A percentile compares a stretch with the other conserved stretches of the same genome.
These are phyloP conservation scores for Marisa cornuarietis DNA, from an alignment of 1,140 invertebrate species.

Conservation along the genomic window DNA sequence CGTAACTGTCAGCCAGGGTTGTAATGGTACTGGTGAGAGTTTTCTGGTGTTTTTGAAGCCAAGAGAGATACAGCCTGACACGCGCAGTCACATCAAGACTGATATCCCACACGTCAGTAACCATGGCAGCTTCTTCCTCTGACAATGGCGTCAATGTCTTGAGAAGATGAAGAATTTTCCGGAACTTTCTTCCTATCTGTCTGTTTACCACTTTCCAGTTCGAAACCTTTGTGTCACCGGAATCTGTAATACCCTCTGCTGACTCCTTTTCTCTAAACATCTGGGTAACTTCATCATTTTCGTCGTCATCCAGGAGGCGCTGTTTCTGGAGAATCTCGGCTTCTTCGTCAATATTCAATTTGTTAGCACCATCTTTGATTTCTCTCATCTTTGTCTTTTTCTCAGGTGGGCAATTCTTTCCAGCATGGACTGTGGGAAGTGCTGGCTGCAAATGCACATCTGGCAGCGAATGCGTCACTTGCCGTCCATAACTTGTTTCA, in stretches of 20 bases:
- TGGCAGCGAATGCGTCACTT: background rate
- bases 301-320: background rate
- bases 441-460: background rate
- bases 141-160: background rate
- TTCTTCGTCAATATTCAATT: background rate
- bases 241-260: no score
- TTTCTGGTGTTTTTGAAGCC: slow-evolving; percentile 12
- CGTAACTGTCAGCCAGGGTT: background rate
- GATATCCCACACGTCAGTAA: background rate
- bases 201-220: background rate
- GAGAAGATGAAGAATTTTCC: background rate
- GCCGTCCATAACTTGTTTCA: no score
- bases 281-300: background rate
- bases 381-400: background rate
- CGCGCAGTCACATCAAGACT: background rate
- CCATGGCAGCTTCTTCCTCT: background rate
- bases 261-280: background rate
- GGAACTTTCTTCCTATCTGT: background rate
- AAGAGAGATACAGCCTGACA: slow-evolving; percentile 18
- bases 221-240: background rate
- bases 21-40: background rate
- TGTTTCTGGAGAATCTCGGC: background rate
- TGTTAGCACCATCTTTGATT: background rate
- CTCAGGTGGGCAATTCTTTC: background rate
- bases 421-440: background rate